A percentile compares a stretch with the other conserved stretches of the same genome.
Conservation (phyloP, 2,797 vertebrate genomes). For the Euphonia xanthogaster region DNA sequence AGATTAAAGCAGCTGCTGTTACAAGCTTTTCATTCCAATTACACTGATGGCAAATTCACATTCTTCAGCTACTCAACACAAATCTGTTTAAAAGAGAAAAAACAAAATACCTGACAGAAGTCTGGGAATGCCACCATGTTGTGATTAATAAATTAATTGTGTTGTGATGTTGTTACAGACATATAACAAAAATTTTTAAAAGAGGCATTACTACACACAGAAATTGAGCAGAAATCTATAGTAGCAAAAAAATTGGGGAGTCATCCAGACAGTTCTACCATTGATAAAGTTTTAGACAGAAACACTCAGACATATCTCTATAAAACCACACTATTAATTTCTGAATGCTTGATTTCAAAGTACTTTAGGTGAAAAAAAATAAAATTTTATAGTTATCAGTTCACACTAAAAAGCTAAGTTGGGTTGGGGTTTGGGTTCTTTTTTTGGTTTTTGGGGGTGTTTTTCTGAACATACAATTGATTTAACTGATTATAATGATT, state of each 20-base stretch:
- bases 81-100: neutral
- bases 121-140: neutral
- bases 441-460: accelerated
- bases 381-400: neutral
- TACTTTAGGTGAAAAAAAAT: neutral
- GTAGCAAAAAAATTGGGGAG: neutral
- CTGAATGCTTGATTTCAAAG: neutral
- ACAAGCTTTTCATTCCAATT: conserved; percentile 1
- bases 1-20: conserved; percentile 26
- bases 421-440: neutral
- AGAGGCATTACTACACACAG: neutral
- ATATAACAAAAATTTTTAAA: neutral
- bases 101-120: neutral
- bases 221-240: neutral
- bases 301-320: neutral
- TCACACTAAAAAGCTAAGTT: neutral
- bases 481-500: neutral
- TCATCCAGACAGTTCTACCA: neutral
- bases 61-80: neutral
- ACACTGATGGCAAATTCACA: neutral
- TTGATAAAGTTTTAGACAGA: neutral
- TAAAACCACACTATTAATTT: neutral
- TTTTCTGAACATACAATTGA: neutral
- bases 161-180: neutral
- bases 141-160: neutral